Evolutionary conservation across 1,140 invertebrate genomes (phyloP).

Genomic region (Apocrypta bakeri): DNA sequence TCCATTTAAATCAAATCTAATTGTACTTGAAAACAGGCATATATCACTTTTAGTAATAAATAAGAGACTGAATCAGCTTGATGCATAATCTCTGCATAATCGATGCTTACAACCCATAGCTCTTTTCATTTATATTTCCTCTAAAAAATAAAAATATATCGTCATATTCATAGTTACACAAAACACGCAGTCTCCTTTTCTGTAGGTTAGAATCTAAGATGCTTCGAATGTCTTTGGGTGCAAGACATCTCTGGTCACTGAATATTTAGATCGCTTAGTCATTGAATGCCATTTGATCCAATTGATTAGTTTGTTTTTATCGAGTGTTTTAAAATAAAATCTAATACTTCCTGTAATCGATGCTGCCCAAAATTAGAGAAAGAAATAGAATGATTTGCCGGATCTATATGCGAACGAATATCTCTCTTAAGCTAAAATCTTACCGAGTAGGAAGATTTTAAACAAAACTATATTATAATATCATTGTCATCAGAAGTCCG

Average conservation of each 20-base stretch:
- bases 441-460: slow-evolving; percentile 32
- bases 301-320: slow-evolving; percentile 34
- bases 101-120: slow-evolving; percentile 4
- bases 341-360: slow-evolving; percentile 25
- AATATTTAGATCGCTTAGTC: slow-evolving; percentile 12
- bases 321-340: slow-evolving; percentile 19
- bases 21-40: slow-evolving; percentile 40
- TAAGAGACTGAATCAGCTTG: not conserved
- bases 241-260: slow-evolving; percentile 40
- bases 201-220: slow-evolving; percentile 30
- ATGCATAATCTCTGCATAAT: slow-evolving; percentile 11
- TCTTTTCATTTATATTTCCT: slow-evolving; percentile 10
- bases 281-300: slow-evolving; percentile 43
- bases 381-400: not conserved
- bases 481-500: slow-evolving; percentile 32
- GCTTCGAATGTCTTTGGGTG: slow-evolving; percentile 26
- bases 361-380: not conserved
- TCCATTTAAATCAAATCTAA: slow-evolving; percentile 33
- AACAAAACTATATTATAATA: slow-evolving; percentile 42
- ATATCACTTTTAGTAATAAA: slow-evolving; percentile 34
- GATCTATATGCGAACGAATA: no score
- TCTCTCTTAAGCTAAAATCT: not conserved
- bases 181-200: slow-evolving; percentile 40
- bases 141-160: slow-evolving; percentile 34
- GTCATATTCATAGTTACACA: slow-evolving; percentile 33